phyloP scores from a whole-genome alignment of 2,888 invertebrate species.

The Trachelus stipa region DNA sequence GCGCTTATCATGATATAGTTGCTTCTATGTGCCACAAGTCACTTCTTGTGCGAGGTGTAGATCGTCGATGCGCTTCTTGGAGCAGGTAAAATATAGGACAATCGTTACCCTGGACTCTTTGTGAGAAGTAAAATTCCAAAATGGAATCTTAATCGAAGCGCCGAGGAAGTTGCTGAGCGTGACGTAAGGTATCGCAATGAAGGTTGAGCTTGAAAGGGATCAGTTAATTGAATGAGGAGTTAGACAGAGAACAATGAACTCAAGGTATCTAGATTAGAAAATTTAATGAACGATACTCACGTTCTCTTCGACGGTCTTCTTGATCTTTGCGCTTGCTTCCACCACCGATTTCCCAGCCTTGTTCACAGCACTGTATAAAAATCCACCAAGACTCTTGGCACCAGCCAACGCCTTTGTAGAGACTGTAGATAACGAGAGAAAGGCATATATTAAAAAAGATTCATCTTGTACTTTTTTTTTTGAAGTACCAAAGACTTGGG shows the following conservation, averaged over 20 bases:
- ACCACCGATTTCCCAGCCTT: constrained; percentile 94
- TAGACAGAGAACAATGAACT: background rate
- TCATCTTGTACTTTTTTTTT: background rate
- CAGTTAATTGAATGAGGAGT: background rate
- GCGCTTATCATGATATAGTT: background rate
- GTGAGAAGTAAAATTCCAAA: background rate
- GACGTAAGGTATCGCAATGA: background rate
- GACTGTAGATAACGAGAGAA: constrained; percentile 69
- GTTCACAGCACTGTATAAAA: constrained; percentile 94
- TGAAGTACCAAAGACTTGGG: background rate
- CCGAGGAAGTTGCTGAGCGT: background rate
- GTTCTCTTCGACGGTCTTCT: constrained; percentile 96
- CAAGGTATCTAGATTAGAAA: background rate
- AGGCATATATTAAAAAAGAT: background rate
- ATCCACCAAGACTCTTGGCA: constrained; percentile 91
- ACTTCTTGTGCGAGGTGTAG: background rate
- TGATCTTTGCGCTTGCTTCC: constrained; percentile 91
- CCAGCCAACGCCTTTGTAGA: constrained; percentile 91
- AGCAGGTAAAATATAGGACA: background rate
- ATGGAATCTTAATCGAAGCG: background rate
- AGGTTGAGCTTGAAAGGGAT: background rate
- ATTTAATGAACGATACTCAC: constrained; percentile 71
- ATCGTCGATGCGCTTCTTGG: background rate
- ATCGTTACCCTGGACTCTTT: background rate
- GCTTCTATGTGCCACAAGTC: background rate